Conservation (phyloP, 2,113 vertebrate genomes). For the Rhabdomys dilectus region DNA sequence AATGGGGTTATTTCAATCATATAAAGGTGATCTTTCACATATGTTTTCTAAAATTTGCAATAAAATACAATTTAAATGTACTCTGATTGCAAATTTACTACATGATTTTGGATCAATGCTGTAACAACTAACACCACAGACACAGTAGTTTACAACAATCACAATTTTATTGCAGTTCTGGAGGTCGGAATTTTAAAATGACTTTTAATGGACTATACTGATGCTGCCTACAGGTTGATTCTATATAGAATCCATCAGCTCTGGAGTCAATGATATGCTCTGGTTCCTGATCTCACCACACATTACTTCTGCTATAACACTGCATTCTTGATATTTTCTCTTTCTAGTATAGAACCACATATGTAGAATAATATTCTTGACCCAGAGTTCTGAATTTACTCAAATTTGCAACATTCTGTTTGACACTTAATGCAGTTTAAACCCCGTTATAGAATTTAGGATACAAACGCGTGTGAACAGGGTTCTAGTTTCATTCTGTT, state of each 20-base stretch:
- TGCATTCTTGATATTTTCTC: background rate
- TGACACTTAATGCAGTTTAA: background rate
- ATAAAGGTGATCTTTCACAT: background rate
- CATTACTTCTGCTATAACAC: background rate
- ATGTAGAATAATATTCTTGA: background rate
- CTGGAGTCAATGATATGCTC: background rate
- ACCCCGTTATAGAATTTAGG: background rate
- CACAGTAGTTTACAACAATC: background rate
- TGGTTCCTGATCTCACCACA: no score
- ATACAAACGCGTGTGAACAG: background rate
- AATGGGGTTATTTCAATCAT: background rate
- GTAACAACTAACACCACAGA: background rate
- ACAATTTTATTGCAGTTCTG: background rate
- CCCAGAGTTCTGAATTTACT: background rate
- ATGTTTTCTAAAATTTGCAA: background rate
- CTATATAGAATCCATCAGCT: background rate
- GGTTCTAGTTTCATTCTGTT: background rate
- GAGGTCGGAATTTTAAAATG: background rate
- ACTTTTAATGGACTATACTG: background rate
- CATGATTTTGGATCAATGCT: background rate
- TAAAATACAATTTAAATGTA: background rate
- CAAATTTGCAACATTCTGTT: background rate
- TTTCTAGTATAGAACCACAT: background rate
- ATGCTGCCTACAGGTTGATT: background rate
- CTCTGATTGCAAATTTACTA: background rate